phyloP scores from a whole-genome alignment of 2,888 invertebrate genomes.

The Macrophya annulata region DNA sequence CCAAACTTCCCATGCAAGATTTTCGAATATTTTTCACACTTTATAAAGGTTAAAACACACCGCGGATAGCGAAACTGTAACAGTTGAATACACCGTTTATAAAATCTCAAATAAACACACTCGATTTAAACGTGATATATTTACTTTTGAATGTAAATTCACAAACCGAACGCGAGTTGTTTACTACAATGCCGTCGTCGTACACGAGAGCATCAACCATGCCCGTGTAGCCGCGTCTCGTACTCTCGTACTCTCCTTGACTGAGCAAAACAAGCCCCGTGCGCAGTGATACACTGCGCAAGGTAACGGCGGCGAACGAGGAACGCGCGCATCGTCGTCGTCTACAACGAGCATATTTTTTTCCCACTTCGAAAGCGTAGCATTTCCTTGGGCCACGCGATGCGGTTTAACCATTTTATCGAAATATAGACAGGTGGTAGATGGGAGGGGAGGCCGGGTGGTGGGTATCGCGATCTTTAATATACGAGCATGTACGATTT shows the following conservation, averaged over 20 bases:
- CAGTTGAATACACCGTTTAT: not conserved
- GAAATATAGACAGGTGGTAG: not conserved
- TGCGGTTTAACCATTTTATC: conserved; percentile 15
- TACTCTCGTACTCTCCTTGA: conserved; percentile 53
- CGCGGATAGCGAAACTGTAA: not conserved
- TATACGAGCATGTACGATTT: not conserved
- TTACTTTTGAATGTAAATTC: conserved; percentile 43
- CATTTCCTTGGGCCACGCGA: conserved; percentile 22
- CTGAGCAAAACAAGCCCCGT: conserved; percentile 76
- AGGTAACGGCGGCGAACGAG: conserved; percentile 21
- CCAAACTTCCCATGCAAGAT: conserved; percentile 47
- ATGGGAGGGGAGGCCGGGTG: not conserved
- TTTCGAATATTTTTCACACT: conserved; percentile 27
- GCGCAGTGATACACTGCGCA: conserved; percentile 74
- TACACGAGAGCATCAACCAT: conserved; percentile 52
- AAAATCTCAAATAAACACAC: conserved; percentile 14
- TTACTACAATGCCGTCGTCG: conserved; percentile 75
- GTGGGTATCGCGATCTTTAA: not conserved
- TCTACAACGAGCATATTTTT: conserved; percentile 34
- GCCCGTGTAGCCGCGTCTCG: conserved; percentile 52
- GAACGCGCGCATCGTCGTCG: conserved; percentile 51
- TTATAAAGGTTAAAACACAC: conserved; percentile 6
- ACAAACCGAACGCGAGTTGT: conserved; percentile 77
- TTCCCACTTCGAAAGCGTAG: conserved; percentile 40
- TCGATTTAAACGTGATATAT: conserved; percentile 12